A percentile compares a stretch with the other conserved stretches of the same genome.
Conservation (phyloP, 1,140 invertebrate genomes). For the Macrotrachela quadricornifera region DNA sequence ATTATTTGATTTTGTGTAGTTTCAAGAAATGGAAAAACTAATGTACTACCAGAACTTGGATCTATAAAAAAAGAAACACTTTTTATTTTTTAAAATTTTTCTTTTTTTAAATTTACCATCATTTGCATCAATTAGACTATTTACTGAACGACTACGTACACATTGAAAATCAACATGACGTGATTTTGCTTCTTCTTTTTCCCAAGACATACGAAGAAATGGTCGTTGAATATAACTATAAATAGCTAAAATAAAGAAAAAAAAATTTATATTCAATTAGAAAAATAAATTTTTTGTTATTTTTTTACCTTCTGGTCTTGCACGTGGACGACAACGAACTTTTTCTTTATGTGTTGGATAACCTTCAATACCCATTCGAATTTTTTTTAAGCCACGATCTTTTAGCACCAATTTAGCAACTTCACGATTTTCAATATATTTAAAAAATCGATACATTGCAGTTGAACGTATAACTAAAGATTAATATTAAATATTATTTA, state of each 20-base stretch:
- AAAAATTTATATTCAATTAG: background rate
- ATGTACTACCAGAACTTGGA: too few relatives aligned
- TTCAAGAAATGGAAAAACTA: too few relatives aligned
- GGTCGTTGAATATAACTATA: conserved; percentile 99
- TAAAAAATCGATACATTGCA: conserved; percentile 87
- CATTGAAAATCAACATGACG: conserved; percentile 85
- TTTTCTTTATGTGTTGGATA: conserved; percentile 99
- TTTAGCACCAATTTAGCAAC: conserved; percentile 95
- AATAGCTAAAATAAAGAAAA: conserved; percentile 45
- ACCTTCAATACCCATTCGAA: conserved; percentile 87
- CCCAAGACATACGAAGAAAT: conserved; percentile 99
- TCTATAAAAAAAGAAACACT: too few relatives aligned
- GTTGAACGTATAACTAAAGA: conserved; percentile 49
- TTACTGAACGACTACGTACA: conserved; percentile 30
- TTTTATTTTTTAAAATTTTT: too few relatives aligned
- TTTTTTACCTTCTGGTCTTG: conserved; percentile 41
- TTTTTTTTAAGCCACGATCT: conserved; percentile 91
- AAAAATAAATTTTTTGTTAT: background rate
- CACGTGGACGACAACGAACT: conserved; percentile 53
- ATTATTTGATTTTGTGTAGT: too few relatives aligned
- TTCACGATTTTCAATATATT: conserved; percentile 96
- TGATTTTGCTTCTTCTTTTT: conserved; percentile 95
- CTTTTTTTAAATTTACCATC: too few relatives aligned
- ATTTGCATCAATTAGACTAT: conserved; percentile 19
- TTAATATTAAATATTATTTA: background rate